Evolutionary conservation across 2,888 invertebrate genomes (phyloP).

Genomic region (Ditylenchus weischeri): DNA sequence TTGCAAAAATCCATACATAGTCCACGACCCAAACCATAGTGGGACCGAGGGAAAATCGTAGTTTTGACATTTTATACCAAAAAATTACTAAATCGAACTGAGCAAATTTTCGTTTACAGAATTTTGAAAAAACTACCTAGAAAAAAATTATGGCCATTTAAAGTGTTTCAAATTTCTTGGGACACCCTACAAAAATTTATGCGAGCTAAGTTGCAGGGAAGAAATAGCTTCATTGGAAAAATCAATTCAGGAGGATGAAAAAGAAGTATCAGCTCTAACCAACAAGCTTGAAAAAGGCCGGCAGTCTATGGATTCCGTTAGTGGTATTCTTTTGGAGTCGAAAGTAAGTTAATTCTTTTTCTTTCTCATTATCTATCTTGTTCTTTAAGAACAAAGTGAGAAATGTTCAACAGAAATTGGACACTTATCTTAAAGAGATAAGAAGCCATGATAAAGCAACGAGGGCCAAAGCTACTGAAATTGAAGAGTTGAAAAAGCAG

Average conservation of each 20-base stretch:
- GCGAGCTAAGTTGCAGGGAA: slow-evolving; percentile 19
- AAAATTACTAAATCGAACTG: too few relatives aligned
- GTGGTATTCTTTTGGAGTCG: slow-evolving; percentile 14
- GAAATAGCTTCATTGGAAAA: slow-evolving; percentile 27
- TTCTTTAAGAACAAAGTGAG: slow-evolving; percentile 17
- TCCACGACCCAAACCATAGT: too few relatives aligned
- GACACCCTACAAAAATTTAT: not conserved
- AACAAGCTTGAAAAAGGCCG: slow-evolving; percentile 11
- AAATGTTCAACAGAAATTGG: slow-evolving; percentile 20
- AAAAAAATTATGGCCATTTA: too few relatives aligned
- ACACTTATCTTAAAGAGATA: slow-evolving; percentile 23
- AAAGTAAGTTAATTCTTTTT: slow-evolving; percentile 13
- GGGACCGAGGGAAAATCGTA: too few relatives aligned
- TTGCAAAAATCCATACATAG: too few relatives aligned
- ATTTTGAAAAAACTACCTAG: too few relatives aligned
- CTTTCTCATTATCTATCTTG: not conserved
- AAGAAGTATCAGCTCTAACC: slow-evolving; percentile 12
- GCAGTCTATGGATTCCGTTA: slow-evolving; percentile 10
- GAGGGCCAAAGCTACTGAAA: slow-evolving; percentile 25
- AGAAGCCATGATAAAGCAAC: slow-evolving; percentile 22
- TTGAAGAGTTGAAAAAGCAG: slow-evolving; percentile 29
- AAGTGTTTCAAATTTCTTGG: too few relatives aligned
- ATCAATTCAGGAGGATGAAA: slow-evolving; percentile 25
- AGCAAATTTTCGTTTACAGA: too few relatives aligned
- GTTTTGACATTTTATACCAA: too few relatives aligned